A percentile compares a stretch with the other conserved stretches of the same genome.
These are phyloP conservation scores for Zygaena filipendulae DNA, from an alignment of 2,888 invertebrate genomes.

Conservation along the genomic window DNA sequence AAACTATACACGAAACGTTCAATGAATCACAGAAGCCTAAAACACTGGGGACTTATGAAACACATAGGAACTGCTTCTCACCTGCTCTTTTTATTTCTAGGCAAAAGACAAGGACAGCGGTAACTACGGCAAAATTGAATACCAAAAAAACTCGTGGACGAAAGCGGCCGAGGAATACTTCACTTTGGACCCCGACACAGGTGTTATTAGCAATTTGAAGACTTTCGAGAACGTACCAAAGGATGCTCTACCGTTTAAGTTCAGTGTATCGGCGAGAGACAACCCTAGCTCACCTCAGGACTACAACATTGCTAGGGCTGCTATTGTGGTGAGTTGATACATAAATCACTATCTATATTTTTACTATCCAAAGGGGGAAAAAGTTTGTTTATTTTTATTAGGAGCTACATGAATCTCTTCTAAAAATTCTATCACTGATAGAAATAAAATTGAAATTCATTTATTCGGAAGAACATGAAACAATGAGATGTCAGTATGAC, in stretches of 20 bases:
- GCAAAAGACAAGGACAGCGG: slow-evolving; percentile 90
- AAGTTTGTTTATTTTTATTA: neutral
- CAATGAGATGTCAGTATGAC: no score
- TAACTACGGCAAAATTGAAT: slow-evolving; percentile 82
- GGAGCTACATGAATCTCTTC: no score
- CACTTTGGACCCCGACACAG: slow-evolving; percentile 77
- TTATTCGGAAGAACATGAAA: no score
- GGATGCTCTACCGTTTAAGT: slow-evolving; percentile 76
- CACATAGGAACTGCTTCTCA: no score
- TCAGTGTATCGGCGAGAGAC: slow-evolving; percentile 79
- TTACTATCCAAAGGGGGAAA: neutral
- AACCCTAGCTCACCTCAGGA: slow-evolving; percentile 74
- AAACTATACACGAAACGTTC: no score
- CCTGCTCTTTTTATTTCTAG: slow-evolving; percentile 31
- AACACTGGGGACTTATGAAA: no score
- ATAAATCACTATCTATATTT: neutral
- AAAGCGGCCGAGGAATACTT: slow-evolving; percentile 73
- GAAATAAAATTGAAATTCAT: no score
- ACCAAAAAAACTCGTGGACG: slow-evolving; percentile 64
- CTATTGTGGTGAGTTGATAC: slow-evolving; percentile 73
- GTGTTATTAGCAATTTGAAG: slow-evolving; percentile 79
- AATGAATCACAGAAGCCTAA: no score
- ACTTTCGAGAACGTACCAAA: slow-evolving; percentile 75
- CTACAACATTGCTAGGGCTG: slow-evolving; percentile 71
- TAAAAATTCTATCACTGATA: no score